A percentile compares a stretch with the other conserved stretches of the same genome.
These are phyloP conservation scores for Drosophila nr. perissopoda DNA, from an alignment of 2,888 invertebrate genomes.

Conservation along the genomic window DNA sequence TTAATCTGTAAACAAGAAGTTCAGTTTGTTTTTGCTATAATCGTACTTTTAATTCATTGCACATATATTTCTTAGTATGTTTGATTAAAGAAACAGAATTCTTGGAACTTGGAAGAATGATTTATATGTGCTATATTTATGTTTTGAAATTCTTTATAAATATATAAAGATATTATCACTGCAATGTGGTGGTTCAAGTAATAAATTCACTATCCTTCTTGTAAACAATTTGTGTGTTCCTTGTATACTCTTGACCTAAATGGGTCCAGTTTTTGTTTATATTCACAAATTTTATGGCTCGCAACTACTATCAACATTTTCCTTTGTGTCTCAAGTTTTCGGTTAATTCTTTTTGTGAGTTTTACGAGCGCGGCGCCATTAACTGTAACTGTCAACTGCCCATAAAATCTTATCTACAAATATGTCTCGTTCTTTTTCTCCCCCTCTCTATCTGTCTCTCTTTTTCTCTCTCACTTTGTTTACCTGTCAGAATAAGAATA, in stretches of 20 bases:
- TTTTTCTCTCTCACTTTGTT: background rate
- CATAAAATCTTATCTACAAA: slow-evolving; percentile 75
- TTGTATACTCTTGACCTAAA: slow-evolving; percentile 37
- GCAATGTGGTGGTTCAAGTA: background rate
- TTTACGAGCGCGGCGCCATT: slow-evolving; percentile 71
- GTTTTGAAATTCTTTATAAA: background rate
- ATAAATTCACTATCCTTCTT: slow-evolving; percentile 19
- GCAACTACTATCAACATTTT: slow-evolving; percentile 41
- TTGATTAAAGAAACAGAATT: background rate
- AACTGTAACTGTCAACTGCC: slow-evolving; percentile 71
- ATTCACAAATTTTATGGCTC: slow-evolving; percentile 54
- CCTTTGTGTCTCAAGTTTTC: slow-evolving; percentile 49
- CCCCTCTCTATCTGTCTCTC: background rate
- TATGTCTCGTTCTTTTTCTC: slow-evolving; percentile 15
- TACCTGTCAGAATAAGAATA: slow-evolving; percentile 18
- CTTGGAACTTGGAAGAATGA: background rate
- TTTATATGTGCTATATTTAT: background rate
- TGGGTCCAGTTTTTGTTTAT: slow-evolving; percentile 72
- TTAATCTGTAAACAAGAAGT: background rate
- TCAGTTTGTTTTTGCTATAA: background rate
- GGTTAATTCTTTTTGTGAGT: slow-evolving; percentile 54
- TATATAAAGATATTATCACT: background rate
- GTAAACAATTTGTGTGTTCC: background rate
- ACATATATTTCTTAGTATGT: background rate
- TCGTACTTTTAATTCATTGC: background rate